Conservation (phyloP, 2,113 vertebrate species). For the Grantiella picta region DNA sequence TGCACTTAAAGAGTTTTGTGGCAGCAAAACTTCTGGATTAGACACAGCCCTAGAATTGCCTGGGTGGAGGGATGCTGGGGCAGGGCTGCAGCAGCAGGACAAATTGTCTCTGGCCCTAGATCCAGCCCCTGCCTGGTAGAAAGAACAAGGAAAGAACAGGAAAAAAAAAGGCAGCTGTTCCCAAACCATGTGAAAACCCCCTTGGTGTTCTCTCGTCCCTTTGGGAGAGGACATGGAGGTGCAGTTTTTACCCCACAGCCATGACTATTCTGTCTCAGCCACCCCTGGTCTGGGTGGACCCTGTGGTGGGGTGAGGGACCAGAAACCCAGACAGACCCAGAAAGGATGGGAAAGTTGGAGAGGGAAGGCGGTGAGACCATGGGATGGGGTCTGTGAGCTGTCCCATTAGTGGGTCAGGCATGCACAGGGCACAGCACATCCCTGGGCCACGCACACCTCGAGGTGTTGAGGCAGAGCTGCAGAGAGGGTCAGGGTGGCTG, state of each 20-base stretch:
- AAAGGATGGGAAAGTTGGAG: not conserved
- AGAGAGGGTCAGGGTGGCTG: fast-evolving
- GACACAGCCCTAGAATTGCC: fast-evolving
- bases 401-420: fast-evolving
- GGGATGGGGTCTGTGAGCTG: not conserved
- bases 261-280: fast-evolving
- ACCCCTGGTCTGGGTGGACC: not conserved
- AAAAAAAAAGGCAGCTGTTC: not conserved
- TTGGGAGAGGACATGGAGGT: not conserved
- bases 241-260: not conserved
- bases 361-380: fast-evolving
- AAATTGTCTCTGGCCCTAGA: fast-evolving
- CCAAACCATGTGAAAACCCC: not conserved
- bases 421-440: fast-evolving
- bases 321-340: not conserved
- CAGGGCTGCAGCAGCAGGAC: not conserved
- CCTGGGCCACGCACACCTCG: fast-evolving
- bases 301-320: not conserved
- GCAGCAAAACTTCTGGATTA: not conserved
- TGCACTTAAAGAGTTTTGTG: not conserved
- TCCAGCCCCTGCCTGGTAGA: not conserved
- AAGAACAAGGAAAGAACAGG: not conserved
- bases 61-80: not conserved
- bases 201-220: not conserved
- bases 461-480: fast-evolving